Evolutionary conservation across 2,888 invertebrate genomes (phyloP).

Genomic region (Dryobota labecula): DNA sequence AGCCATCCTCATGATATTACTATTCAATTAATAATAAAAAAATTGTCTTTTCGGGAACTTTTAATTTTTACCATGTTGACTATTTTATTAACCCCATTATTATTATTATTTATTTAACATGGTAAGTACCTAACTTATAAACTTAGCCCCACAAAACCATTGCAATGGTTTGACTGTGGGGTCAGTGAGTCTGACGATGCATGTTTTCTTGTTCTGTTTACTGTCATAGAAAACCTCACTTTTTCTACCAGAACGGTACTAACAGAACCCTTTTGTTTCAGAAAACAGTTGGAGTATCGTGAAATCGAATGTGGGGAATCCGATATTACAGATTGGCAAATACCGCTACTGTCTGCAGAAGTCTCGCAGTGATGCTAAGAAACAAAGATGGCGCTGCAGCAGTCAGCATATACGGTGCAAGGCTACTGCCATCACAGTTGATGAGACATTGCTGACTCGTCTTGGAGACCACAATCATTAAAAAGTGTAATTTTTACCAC

Average conservation of each 20-base stretch:
- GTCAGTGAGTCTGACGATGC: too few relatives aligned
- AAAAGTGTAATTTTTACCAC: neutral
- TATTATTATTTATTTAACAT: too few relatives aligned
- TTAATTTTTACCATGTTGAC: neutral
- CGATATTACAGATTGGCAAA: slow-evolving; percentile 65
- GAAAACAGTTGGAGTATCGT: slow-evolving; percentile 36
- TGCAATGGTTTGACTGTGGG: too few relatives aligned
- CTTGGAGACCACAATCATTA: slow-evolving; percentile 53
- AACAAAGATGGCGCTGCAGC: slow-evolving; percentile 66
- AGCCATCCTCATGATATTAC: neutral
- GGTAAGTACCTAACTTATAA: too few relatives aligned
- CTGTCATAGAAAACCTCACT: neutral
- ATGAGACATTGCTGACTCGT: slow-evolving; percentile 29
- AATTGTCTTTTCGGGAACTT: neutral
- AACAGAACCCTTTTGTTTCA: slow-evolving; percentile 22
- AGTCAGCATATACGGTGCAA: slow-evolving; percentile 58
- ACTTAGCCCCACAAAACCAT: too few relatives aligned
- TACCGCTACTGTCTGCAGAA: slow-evolving; percentile 69
- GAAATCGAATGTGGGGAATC: slow-evolving; percentile 67
- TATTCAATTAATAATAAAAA: slow-evolving; percentile 10
- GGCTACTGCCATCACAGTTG: slow-evolving; percentile 50
- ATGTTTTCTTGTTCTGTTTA: neutral
- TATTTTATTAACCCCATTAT: too few relatives aligned
- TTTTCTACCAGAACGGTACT: neutral
- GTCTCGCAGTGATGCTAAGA: slow-evolving; percentile 37